A percentile compares a stretch with the other conserved stretches of the same genome.
Conservation (phyloP, 2,113 vertebrate species). For the Poeciliopsis occidentalis region DNA sequence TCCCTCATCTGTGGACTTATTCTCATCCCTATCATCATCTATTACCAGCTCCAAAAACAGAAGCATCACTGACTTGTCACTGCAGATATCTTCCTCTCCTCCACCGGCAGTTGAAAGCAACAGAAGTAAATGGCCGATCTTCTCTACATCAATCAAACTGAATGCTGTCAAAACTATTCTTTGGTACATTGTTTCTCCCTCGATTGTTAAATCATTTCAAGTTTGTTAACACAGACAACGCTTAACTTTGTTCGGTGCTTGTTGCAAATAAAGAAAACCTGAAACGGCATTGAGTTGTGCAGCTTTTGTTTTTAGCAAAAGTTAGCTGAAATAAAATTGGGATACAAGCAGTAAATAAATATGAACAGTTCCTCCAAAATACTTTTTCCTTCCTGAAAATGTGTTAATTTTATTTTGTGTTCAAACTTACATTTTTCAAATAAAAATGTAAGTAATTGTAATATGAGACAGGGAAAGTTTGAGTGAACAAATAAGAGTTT, state of each 20-base stretch:
- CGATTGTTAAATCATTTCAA: neutral
- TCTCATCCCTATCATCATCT: slow-evolving; percentile 21
- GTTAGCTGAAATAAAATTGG: too few relatives aligned
- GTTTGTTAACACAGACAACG: neutral
- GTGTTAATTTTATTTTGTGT: too few relatives aligned
- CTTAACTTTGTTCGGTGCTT: neutral
- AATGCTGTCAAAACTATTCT: neutral
- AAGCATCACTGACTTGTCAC: neutral
- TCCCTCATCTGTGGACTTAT: slow-evolving; percentile 67
- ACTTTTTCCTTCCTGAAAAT: too few relatives aligned
- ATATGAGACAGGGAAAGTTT: too few relatives aligned
- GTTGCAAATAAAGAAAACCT: neutral
- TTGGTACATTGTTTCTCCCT: neutral
- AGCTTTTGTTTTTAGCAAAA: neutral
- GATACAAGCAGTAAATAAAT: too few relatives aligned
- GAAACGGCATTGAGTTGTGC: neutral
- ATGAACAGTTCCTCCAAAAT: too few relatives aligned
- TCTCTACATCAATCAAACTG: neutral
- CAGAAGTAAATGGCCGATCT: neutral
- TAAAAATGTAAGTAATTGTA: too few relatives aligned
- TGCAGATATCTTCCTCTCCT: neutral
- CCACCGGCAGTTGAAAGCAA: neutral
- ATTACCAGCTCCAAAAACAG: neutral
- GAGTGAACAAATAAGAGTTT: too few relatives aligned
- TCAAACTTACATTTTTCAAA: too few relatives aligned